A percentile compares a stretch with the other conserved stretches of the same genome.
phyloP scores from a whole-genome alignment of 2,113 vertebrate species.

The Bungarus multicinctus region DNA sequence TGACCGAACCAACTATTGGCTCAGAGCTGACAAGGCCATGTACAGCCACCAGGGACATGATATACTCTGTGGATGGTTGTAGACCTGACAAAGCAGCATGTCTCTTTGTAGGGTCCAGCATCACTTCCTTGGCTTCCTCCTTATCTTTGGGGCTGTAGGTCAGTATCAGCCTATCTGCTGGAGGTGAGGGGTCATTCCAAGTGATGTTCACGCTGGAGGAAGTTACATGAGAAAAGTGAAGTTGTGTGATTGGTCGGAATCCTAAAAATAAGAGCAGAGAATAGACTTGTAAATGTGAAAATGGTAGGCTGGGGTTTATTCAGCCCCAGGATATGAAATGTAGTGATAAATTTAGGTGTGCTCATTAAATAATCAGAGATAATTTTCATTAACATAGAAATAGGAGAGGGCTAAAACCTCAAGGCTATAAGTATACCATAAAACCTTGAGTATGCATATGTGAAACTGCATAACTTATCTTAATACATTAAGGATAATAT shows the following conservation, averaged over 20 bases:
- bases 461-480: not conserved
- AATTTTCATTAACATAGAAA: not conserved
- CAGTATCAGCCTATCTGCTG: slow-evolving; percentile 87
- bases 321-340: not conserved
- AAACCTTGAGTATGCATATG: not conserved
- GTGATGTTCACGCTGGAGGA: slow-evolving; percentile 86
- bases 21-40: slow-evolving; percentile 84
- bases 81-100: slow-evolving; percentile 80
- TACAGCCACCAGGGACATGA: slow-evolving; percentile 85
- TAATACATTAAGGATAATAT: not conserved
- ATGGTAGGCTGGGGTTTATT: not conserved
- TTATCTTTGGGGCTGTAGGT: slow-evolving; percentile 78
- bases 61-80: slow-evolving; percentile 86
- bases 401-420: not conserved
- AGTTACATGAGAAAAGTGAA: slow-evolving; percentile 91
- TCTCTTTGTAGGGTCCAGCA: slow-evolving; percentile 82
- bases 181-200: slow-evolving; percentile 91
- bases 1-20: slow-evolving; percentile 84
- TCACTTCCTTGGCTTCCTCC: slow-evolving; percentile 81
- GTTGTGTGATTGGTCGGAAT: slow-evolving; percentile 89
- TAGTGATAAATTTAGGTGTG: not conserved
- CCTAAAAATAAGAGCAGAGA: slow-evolving; percentile 73
- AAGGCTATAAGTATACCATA: not conserved
- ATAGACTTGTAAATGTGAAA: not conserved
- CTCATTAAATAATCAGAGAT: not conserved